Conservation (phyloP, 35 echinoderm and acorn worm genomes). For the Heliocidaris erythrogramma region DNA sequence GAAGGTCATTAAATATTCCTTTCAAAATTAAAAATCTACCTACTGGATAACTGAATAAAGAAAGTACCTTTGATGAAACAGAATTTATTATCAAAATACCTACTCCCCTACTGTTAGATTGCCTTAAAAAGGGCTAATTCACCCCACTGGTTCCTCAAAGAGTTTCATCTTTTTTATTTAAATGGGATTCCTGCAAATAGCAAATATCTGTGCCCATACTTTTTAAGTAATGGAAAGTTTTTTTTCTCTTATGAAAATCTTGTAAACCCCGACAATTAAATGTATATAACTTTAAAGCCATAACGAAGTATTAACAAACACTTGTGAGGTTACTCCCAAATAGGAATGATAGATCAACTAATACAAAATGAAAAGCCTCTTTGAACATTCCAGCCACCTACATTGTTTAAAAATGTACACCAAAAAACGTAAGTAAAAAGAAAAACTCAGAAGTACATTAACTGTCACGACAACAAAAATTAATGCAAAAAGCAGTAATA, state of each 20-base stretch:
- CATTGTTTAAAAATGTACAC: background rate
- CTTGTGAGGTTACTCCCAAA: background rate
- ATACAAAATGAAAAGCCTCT: background rate
- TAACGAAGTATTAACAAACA: background rate
- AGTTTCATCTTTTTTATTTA: constrained; percentile 13
- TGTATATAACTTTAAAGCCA: constrained; percentile 8
- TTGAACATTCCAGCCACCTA: background rate
- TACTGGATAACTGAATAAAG: background rate
- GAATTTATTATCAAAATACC: background rate
- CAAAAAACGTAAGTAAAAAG: background rate
- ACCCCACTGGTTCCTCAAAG: constrained; percentile 22
- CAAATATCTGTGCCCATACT: background rate
- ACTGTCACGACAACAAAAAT: background rate
- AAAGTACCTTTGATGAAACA: background rate
- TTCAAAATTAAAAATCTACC: constrained; percentile 30
- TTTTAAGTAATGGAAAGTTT: background rate
- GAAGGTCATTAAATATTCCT: background rate
- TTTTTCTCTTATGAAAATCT: constrained; percentile 24
- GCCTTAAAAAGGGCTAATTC: background rate
- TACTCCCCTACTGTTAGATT: constrained; percentile 3
- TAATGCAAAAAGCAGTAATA: background rate
- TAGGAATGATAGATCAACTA: background rate
- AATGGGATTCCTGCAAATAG: constrained; percentile 20
- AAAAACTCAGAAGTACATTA: background rate
- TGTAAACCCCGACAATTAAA: too few relatives aligned